Conservation (phyloP, 2,888 invertebrate genomes). For the Halocaridina rubra region DNA sequence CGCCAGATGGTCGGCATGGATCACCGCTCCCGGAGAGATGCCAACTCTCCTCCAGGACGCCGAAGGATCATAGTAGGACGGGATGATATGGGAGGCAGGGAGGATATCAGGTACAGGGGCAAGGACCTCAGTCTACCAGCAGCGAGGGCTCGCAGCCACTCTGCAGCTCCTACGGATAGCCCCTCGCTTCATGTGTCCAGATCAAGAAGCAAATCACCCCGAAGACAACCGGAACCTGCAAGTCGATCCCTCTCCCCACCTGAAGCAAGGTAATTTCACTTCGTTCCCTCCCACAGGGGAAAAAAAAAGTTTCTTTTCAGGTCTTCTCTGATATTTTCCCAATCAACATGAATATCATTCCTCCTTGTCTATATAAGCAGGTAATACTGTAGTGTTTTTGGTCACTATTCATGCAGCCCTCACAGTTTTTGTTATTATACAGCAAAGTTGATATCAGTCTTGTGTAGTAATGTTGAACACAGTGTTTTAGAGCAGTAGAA, state of each 20-base stretch:
- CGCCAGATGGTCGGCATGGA: conserved; percentile 41
- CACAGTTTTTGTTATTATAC: no score
- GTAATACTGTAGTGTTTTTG: no score
- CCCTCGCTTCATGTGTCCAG: conserved; percentile 73
- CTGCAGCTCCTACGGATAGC: conserved; percentile 82
- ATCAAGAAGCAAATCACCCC: conserved; percentile 84
- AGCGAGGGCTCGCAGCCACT: conserved; percentile 77
- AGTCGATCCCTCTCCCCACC: conserved; percentile 85
- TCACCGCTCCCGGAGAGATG: conserved; percentile 51
- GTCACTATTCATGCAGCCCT: no score
- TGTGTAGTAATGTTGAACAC: no score
- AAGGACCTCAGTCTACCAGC: conserved; percentile 47
- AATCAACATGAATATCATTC: no score
- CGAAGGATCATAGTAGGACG: conserved; percentile 45
- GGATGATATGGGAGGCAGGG: conserved; percentile 40
- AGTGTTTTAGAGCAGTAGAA: no score
- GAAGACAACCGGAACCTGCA: conserved; percentile 73
- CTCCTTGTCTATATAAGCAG: no score
- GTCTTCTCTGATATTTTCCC: no score
- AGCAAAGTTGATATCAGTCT: no score
- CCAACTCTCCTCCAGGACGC: conserved; percentile 44
- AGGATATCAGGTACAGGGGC: conserved; percentile 46
- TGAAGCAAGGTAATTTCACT: conserved; percentile 73
- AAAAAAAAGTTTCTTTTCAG: no score
- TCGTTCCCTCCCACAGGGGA: not conserved